A percentile compares a stretch with the other conserved stretches of the same genome.
Conservation (phyloP, 2,797 vertebrate species). For the Diceros bicornis region DNA sequence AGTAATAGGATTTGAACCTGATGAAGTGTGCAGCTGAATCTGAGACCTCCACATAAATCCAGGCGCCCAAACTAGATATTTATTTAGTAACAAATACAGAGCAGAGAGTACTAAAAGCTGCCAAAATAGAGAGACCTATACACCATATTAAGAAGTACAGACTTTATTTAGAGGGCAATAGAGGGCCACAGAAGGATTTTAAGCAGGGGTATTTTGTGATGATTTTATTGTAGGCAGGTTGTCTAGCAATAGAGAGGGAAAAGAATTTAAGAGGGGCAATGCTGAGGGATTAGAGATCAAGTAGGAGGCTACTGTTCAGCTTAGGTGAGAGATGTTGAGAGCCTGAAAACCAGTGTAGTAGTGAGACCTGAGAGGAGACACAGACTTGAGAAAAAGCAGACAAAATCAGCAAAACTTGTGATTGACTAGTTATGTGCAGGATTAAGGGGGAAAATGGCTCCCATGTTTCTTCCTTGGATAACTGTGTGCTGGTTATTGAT, state of each 20-base stretch:
- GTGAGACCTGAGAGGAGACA: neutral
- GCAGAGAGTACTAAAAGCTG: neutral
- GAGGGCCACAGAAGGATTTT: neutral
- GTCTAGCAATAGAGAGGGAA: neutral
- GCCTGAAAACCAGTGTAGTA: neutral
- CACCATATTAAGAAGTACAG: neutral
- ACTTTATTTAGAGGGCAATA: neutral
- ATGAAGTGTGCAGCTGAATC: neutral
- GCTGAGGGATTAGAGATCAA: neutral
- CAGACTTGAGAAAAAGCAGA: neutral
- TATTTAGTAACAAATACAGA: neutral
- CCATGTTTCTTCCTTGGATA: too few species aligned
- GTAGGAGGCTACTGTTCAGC: neutral
- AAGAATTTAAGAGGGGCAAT: neutral
- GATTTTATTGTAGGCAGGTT: neutral
- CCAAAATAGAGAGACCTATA: neutral
- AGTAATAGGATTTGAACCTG: too few species aligned
- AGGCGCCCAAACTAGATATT: too few species aligned
- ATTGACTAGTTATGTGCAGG: neutral
- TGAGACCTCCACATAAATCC: too few species aligned
- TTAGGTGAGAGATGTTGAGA: neutral
- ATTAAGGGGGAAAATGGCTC: neutral
- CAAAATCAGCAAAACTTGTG: neutral
- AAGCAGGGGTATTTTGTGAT: neutral
- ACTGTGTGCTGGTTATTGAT: neutral